Conservation (phyloP, 2,888 invertebrate genomes). For the Tromatobia lineatoria region DNA sequence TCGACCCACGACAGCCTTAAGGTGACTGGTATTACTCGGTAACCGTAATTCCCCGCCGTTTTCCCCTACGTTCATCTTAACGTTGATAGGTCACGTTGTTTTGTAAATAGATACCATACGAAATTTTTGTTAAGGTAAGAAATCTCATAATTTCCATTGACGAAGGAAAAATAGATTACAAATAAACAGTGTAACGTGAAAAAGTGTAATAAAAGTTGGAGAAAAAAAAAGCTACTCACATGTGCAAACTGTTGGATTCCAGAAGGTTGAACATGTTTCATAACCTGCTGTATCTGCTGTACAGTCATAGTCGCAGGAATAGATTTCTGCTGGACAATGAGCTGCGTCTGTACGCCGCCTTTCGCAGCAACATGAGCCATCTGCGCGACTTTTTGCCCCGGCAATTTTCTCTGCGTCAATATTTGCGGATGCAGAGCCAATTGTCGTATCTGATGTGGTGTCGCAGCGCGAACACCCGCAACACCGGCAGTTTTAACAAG, state of each 20-base stretch:
- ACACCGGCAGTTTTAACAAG: constrained; percentile 88
- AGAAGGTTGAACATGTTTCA: constrained; percentile 88
- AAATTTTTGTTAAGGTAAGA: too few relatives aligned
- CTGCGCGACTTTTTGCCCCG: constrained; percentile 88
- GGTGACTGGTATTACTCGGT: too few relatives aligned
- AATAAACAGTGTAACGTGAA: not conserved
- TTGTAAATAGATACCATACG: too few relatives aligned
- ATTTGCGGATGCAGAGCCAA: constrained; percentile 88
- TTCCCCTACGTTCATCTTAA: too few relatives aligned
- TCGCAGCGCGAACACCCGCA: constrained; percentile 87
- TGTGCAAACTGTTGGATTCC: constrained; percentile 84
- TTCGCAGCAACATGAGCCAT: constrained; percentile 86
- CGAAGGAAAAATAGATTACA: too few relatives aligned
- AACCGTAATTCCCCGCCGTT: too few relatives aligned
- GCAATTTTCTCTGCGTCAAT: constrained; percentile 87
- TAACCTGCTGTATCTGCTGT: constrained; percentile 91
- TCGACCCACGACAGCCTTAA: too few relatives aligned
- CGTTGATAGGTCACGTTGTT: too few relatives aligned
- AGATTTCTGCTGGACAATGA: constrained; percentile 90
- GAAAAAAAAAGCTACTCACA: constrained; percentile 75
- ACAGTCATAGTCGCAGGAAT: constrained; percentile 89
- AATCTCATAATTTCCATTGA: too few relatives aligned
- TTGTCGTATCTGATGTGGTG: constrained; percentile 89
- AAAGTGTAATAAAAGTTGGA: not conserved
- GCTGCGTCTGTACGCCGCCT: constrained; percentile 88